These are phyloP conservation scores for Leucopsar rothschildi DNA, from an alignment of 2,113 vertebrate genomes.

Conservation along the genomic window DNA sequence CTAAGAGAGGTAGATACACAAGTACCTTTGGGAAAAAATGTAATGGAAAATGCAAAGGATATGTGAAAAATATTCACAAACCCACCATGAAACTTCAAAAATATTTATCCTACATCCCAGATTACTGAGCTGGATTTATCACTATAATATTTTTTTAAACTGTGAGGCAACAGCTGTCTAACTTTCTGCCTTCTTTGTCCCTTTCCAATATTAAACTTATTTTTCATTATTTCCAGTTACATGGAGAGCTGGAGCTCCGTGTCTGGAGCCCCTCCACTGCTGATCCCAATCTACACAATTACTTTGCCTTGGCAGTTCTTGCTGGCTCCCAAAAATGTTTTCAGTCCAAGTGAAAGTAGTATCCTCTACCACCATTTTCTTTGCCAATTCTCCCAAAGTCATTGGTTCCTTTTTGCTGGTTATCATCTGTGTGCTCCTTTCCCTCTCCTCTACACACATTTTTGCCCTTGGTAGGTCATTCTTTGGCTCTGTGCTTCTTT, in stretches of 20 bases:
- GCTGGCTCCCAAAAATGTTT: background rate
- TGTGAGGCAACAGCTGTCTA: background rate
- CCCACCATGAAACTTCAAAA: fast-evolving
- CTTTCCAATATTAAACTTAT: background rate
- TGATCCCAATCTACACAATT: conserved; percentile 30
- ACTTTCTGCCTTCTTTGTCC: background rate
- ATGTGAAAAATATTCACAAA: background rate
- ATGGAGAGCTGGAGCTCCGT: fast-evolving
- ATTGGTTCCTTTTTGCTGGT: background rate
- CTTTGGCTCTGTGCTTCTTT: background rate
- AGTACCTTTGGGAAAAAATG: background rate
- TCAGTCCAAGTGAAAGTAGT: background rate
- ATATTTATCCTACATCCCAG: background rate
- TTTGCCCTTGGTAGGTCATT: background rate
- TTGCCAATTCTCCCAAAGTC: background rate
- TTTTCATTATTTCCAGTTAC: background rate
- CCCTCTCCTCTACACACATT: background rate
- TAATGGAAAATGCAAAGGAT: background rate
- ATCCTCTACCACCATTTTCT: background rate
- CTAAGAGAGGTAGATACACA: background rate
- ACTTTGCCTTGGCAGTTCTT: conserved; percentile 37
- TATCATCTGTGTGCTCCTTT: background rate
- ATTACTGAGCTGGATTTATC: background rate
- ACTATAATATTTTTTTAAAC: background rate
- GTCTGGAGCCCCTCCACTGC: background rate